phyloP scores from a whole-genome alignment of 2,888 invertebrate genomes.

The Dryadula phaetusa region DNA sequence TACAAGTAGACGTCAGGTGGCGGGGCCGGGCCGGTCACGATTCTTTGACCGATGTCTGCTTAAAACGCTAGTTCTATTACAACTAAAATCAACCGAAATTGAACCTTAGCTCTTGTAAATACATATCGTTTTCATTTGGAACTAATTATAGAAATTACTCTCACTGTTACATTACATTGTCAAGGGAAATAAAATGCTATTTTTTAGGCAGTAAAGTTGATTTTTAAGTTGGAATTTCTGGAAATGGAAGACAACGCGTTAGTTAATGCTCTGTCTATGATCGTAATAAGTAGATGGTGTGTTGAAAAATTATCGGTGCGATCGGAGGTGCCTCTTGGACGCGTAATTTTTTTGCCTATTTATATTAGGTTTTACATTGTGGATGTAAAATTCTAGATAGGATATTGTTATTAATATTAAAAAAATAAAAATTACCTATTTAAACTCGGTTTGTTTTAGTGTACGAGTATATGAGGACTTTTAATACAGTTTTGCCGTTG shows the following conservation, averaged over 20 bases:
- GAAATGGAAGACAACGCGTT: constrained; percentile 68
- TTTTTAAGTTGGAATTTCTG: constrained; percentile 47
- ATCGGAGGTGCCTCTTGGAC: constrained; percentile 81
- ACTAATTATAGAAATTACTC: constrained; percentile 41
- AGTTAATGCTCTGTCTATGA: constrained; percentile 81
- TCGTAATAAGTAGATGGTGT: constrained; percentile 84
- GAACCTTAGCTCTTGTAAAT: constrained; percentile 44
- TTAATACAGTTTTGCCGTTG: too few relatives aligned
- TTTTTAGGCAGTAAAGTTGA: constrained; percentile 31
- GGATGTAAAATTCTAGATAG: constrained; percentile 58
- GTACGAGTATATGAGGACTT: too few relatives aligned
- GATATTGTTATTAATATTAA: constrained; percentile 32
- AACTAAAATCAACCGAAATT: constrained; percentile 47
- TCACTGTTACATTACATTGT: constrained; percentile 36
- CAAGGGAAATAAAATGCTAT: constrained; percentile 43
- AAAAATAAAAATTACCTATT: neutral
- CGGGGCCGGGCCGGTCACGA: constrained; percentile 80
- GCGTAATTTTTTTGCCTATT: constrained; percentile 81
- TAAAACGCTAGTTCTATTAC: constrained; percentile 61
- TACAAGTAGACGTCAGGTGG: constrained; percentile 80
- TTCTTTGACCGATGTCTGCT: constrained; percentile 81
- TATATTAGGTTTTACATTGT: constrained; percentile 71
- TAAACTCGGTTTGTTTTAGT: too few relatives aligned
- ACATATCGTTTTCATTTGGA: constrained; percentile 44
- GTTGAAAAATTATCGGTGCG: constrained; percentile 84